Conservation (phyloP, 2,888 invertebrate species). For the Drosophila eohydei region DNA sequence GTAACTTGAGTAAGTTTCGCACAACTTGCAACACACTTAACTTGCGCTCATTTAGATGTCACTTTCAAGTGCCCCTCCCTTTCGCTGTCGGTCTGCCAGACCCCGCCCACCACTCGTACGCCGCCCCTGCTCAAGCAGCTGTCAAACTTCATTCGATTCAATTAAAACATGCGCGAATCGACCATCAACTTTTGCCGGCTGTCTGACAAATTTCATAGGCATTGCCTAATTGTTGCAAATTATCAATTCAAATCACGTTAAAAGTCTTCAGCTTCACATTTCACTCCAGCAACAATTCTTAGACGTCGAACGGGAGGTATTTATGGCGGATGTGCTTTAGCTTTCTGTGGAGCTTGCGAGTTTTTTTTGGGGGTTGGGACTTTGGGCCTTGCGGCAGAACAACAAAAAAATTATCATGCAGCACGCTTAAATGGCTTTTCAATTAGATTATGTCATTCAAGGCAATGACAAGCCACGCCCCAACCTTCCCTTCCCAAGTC, state of each 20-base stretch:
- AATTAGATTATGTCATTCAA: constrained; percentile 80
- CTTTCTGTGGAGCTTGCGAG: no score
- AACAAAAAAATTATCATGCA: constrained; percentile 75
- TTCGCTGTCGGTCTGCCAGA: neutral
- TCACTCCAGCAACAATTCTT: constrained; percentile 2
- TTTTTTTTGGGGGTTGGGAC: no score
- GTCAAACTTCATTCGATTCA: constrained; percentile 71
- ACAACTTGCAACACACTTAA: constrained; percentile 35
- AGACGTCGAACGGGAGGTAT: neutral
- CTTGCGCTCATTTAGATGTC: constrained; percentile 41
- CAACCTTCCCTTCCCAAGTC: constrained; percentile 32
- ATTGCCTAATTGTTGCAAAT: constrained; percentile 72
- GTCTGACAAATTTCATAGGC: constrained; percentile 55
- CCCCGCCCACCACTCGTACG: neutral
- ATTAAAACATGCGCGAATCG: constrained; percentile 62
- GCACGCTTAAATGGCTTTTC: constrained; percentile 80
- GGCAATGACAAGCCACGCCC: constrained; percentile 57
- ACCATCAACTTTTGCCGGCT: constrained; percentile 30
- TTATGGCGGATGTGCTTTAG: no score
- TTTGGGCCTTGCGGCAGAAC: constrained; percentile 16
- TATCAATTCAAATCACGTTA: constrained; percentile 79
- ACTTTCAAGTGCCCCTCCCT: constrained; percentile 38
- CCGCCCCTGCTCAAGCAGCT: constrained; percentile 7
- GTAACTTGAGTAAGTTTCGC: constrained; percentile 31
- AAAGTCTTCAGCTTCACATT: constrained; percentile 31